Evolutionary conservation across 2,888 invertebrate species (phyloP).

Genomic region (Trisateles emortualis): DNA sequence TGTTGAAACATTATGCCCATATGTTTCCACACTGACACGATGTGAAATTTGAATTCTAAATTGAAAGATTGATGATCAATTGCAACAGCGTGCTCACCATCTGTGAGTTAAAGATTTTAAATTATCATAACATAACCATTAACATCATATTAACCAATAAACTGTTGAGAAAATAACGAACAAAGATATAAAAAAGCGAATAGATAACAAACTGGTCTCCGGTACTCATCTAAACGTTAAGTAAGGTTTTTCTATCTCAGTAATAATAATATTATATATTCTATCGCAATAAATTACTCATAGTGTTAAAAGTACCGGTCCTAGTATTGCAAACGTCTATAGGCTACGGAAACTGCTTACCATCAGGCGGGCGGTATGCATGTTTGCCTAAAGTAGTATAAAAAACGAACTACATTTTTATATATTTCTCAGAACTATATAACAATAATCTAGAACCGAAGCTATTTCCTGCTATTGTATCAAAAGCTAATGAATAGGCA

Average conservation of each 20-base stretch:
- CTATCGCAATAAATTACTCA: too few relatives aligned
- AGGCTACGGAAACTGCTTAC: too few relatives aligned
- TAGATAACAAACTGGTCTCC: too few relatives aligned
- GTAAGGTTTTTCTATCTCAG: too few relatives aligned
- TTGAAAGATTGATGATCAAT: slow-evolving; percentile 13
- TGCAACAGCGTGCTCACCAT: neutral
- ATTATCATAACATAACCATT: neutral
- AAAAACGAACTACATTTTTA: slow-evolving; percentile 5
- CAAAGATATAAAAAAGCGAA: too few relatives aligned
- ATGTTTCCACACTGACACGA: slow-evolving; percentile 25
- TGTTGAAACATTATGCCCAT: slow-evolving; percentile 30
- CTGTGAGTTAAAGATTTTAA: neutral
- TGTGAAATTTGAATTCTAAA: slow-evolving; percentile 36
- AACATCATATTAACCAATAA: neutral
- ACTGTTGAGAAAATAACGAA: neutral
- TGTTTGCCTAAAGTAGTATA: neutral
- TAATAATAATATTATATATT: too few relatives aligned
- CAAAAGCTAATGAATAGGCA: slow-evolving; percentile 47
- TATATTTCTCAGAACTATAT: neutral
- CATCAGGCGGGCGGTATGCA: too few relatives aligned
- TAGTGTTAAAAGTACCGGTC: too few relatives aligned
- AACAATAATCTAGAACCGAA: slow-evolving; percentile 1
- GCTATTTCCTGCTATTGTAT: slow-evolving; percentile 39
- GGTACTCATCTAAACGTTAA: too few relatives aligned
- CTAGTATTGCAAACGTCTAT: too few relatives aligned